Percentiles rank a stretch among this genome's conserved stretches.
phyloP scores from a whole-genome alignment of 35 echinoderm and acorn worm genomes.

The Ophiothrix spiculata region DNA sequence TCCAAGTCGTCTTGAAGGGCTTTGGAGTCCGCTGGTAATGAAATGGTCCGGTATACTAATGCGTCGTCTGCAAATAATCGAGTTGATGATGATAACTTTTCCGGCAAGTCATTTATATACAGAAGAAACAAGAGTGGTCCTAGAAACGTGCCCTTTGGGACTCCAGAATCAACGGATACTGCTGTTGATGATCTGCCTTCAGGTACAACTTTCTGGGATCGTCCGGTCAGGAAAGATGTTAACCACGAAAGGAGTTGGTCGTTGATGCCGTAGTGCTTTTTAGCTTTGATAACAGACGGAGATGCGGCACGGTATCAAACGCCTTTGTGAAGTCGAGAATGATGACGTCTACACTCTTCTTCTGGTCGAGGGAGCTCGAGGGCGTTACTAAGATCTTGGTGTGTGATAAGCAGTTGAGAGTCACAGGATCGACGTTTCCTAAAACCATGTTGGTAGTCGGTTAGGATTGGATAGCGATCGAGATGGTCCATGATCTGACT shows the following conservation, averaged over 20 bases:
- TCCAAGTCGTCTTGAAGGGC: conserved; percentile 4
- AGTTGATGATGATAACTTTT: conserved; percentile 15
- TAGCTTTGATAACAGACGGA: conserved; percentile 24
- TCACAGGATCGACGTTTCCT: conserved; percentile 28
- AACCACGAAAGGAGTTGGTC: conserved; percentile 19
- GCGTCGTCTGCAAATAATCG: conserved; percentile 34
- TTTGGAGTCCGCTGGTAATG: conserved; percentile 9
- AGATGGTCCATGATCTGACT: conserved; percentile 29
- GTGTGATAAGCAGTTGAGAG: conserved; percentile 10
- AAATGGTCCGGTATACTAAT: conserved; percentile 25
- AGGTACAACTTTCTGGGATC: conserved; percentile 23
- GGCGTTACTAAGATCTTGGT: conserved; percentile 6
- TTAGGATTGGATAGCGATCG: conserved; percentile 12
- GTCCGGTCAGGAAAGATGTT: conserved; percentile 14
- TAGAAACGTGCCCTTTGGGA: conserved; percentile 21
- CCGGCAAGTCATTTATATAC: conserved; percentile 28
- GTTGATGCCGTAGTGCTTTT: conserved; percentile 35
- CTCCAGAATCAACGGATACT: conserved; percentile 10
- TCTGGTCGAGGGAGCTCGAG: no score
- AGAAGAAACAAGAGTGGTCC: conserved; percentile 33
- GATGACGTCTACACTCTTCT: conserved; percentile 9
- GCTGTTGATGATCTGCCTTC: conserved; percentile 27
- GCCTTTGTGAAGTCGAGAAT: conserved; percentile 40
- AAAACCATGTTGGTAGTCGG: conserved; percentile 38
- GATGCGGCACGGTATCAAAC: conserved; percentile 33